Base-by-base conservation (phyloP, 2,888 invertebrate genomes). In the Hydriomena furcata region DNA sequence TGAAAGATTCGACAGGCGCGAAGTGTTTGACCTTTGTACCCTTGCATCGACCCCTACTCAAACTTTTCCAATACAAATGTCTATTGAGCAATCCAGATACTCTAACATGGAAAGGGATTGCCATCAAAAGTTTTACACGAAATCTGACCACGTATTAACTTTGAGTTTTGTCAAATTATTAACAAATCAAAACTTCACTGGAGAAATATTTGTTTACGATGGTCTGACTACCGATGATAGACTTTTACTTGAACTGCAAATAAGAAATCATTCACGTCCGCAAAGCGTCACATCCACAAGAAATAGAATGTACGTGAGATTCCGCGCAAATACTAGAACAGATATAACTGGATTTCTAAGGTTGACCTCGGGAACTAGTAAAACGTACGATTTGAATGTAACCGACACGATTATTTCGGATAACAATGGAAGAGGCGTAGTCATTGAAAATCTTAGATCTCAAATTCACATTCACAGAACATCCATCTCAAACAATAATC, bases 341-440 rank as follows among this genome's bases (percentile, higher is more conserved):
- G 94, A 94, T 72, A 93, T 95, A 53, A 92, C 95, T 34, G 94
- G 96, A 8, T 97, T 95, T 66, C 88, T 98, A 68, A 92, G 95
- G 61, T 80, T 98, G 27, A 94, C 95, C 5, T 95, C 97, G 0
- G 96, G 95, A 4, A 89, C 92, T 21, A 92, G 94, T 75, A 93
- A 96, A 90, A 93, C 94, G 17, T 97, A 95, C 76, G 98, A 99
- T 79, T 88, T 99, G 44, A 96, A 96, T 67, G 92, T 99, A 10
- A 95, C 95, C 0, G 94, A 96, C 68, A 95, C 97, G 1, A 93
- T 94, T 24, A 93, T 99, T 51, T 94, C 94, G 1, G 95, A 96
- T 76, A 99, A 99, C 84, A 95, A 95, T 62, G 99, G 99, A 0
- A 94, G 98, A 74, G 99, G 99, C n/a, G 93, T 99, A 40, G 96